Evolutionary conservation across 2,797 vertebrate species (phyloP).

Genomic region (Gambelia wislizenii): DNA sequence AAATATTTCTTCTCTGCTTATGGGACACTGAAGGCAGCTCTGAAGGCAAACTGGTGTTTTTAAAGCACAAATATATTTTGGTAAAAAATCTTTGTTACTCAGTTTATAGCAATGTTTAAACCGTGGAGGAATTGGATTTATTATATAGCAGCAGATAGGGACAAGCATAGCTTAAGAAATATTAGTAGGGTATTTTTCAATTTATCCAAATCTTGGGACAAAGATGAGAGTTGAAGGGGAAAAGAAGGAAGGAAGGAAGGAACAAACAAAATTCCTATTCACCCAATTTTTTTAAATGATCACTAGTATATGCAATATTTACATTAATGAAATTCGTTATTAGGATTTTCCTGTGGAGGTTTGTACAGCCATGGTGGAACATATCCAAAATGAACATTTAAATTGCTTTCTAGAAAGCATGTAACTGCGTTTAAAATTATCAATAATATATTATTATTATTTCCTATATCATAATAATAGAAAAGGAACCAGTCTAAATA

Average conservation of each 20-base stretch:
- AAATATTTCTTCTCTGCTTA: neutral
- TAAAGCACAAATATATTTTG: neutral
- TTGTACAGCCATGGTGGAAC: neutral
- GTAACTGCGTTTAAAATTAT: neutral
- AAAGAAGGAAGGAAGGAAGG: no score
- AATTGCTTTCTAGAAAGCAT: neutral
- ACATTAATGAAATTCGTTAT: constrained; percentile 9
- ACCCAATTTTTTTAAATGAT: neutral
- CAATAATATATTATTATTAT: neutral
- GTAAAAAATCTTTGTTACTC: neutral
- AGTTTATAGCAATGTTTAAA: neutral
- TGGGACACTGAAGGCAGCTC: neutral
- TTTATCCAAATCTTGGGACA: constrained; percentile 42
- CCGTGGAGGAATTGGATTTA: neutral
- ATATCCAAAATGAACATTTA: neutral
- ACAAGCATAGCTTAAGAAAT: neutral
- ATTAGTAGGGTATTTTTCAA: constrained; percentile 5
- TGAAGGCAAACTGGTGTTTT: constrained; percentile 36
- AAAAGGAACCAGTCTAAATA: neutral
- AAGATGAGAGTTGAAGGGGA: neutral
- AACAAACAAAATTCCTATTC: neutral
- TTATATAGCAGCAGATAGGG: constrained; percentile 9
- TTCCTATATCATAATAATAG: neutral
- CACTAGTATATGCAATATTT: neutral
- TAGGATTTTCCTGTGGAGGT: neutral